Conservation (phyloP, 2,113 vertebrate genomes). For the Microcebus jonahi region DNA sequence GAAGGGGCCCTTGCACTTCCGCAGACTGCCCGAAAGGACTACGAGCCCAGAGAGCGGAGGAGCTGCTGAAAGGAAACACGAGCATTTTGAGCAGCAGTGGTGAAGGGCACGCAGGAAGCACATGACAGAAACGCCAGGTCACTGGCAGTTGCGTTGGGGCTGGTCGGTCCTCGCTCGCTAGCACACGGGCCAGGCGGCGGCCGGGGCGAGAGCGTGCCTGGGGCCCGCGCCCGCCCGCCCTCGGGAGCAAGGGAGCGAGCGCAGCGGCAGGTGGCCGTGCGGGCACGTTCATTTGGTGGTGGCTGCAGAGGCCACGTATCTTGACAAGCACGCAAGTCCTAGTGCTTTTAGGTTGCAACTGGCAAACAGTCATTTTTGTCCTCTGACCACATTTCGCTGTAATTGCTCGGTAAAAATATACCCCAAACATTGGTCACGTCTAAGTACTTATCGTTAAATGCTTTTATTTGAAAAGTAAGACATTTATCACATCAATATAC, state of each 20-base stretch:
- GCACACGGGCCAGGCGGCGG: accelerated
- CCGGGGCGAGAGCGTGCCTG: not conserved
- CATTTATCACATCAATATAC: not conserved
- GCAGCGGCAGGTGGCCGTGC: not conserved
- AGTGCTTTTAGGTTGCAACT: not conserved
- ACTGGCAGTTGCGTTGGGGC: too few species aligned
- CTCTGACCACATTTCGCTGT: not conserved
- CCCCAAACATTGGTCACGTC: not conserved
- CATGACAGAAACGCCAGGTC: too few species aligned
- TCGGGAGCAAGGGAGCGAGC: not conserved
- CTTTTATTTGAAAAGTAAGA: not conserved
- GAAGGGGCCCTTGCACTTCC: not conserved
- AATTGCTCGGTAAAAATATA: not conserved
- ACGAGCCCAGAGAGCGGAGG: not conserved
- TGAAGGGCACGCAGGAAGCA: not conserved
- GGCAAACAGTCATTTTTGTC: not conserved
- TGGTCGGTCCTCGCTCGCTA: not conserved
- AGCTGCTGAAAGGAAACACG: not conserved
- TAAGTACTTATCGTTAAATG: not conserved
- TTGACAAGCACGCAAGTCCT: not conserved
- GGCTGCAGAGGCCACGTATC: not conserved
- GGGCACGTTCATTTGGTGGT: not conserved
- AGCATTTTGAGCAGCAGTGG: not conserved
- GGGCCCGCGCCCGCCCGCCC: accelerated
- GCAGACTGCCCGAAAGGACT: not conserved